Percentiles rank a stretch among this genome's conserved stretches.
Conservation (phyloP, 2,797 vertebrate genomes). For the Sebastolobus alascanus region DNA sequence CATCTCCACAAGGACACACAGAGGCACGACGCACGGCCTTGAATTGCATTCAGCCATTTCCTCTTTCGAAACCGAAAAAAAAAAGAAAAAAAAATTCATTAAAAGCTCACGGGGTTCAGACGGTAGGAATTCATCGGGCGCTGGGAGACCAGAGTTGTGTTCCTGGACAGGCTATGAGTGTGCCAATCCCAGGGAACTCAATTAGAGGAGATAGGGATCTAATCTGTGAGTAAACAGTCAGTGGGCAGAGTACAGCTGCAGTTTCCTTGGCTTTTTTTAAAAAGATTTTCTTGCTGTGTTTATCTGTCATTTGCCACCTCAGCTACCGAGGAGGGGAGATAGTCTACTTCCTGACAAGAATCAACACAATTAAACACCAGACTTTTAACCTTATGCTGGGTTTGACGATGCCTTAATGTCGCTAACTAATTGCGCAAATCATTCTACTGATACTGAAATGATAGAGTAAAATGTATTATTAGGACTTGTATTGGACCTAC, state of each 20-base stretch:
- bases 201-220: constrained; percentile 53
- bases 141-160: constrained; percentile 21
- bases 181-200: constrained; percentile 51
- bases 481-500: background rate
- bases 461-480: background rate
- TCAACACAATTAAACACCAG: background rate
- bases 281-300: background rate
- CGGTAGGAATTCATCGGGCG: constrained; percentile 5
- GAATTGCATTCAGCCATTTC: constrained; percentile 32
- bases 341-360: background rate
- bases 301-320: constrained; percentile 20
- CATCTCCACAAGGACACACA: constrained; percentile 39
- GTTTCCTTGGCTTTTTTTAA: constrained; percentile 11
- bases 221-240: constrained; percentile 52
- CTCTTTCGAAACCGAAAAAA: background rate
- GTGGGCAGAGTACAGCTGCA: constrained; percentile 25
- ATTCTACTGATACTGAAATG: background rate
- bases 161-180: constrained; percentile 38
- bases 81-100: constrained; percentile 19
- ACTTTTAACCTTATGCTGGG: background rate
- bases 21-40: constrained; percentile 11
- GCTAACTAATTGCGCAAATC: background rate
- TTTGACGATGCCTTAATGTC: constrained; percentile 4
- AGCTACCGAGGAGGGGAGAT: constrained; percentile 15
- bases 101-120: constrained; percentile 27